A percentile compares a stretch with the other conserved stretches of the same genome.
Conservation (phyloP, 1,140 invertebrate species). For the Lordiphosa collinella region DNA sequence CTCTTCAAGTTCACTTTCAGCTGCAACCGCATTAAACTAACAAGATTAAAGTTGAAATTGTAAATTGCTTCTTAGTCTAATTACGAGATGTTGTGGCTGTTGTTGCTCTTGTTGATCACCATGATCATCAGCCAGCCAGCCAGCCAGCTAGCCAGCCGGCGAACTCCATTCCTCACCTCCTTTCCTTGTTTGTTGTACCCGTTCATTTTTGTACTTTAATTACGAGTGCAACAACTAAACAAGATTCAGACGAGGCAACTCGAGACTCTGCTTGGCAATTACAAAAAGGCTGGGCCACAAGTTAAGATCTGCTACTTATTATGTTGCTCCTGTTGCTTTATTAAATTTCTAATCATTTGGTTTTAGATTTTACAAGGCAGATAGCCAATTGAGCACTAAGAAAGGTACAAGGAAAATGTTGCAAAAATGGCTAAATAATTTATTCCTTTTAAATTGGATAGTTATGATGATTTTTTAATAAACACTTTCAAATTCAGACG, state of each 20-base stretch:
- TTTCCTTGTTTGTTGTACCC: conserved; percentile 34
- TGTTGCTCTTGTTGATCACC: conserved; percentile 50
- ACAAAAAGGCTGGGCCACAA: conserved; percentile 36
- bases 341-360: conserved; percentile 63
- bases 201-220: conserved; percentile 72
- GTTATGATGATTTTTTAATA: too few species aligned
- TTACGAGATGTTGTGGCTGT: conserved; percentile 49
- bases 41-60: conserved; percentile 75
- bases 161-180: background rate
- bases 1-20: conserved; percentile 55
- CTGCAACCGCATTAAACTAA: conserved; percentile 59
- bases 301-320: conserved; percentile 39
- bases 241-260: conserved; percentile 28
- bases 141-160: conserved; percentile 23
- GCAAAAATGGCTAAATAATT: background rate
- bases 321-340: conserved; percentile 42
- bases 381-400: conserved; percentile 25
- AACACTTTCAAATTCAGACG: too few species aligned
- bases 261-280: conserved; percentile 27
- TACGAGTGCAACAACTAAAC: conserved; percentile 54
- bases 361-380: conserved; percentile 45
- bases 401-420: background rate
- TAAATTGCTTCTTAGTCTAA: conserved; percentile 76
- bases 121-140: conserved; percentile 45
- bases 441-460: too few species aligned